Evolutionary conservation across 1,140 invertebrate genomes (phyloP), one percentile per base, ranked within the genome.

Genomic region (Tribolium madens): DNA sequence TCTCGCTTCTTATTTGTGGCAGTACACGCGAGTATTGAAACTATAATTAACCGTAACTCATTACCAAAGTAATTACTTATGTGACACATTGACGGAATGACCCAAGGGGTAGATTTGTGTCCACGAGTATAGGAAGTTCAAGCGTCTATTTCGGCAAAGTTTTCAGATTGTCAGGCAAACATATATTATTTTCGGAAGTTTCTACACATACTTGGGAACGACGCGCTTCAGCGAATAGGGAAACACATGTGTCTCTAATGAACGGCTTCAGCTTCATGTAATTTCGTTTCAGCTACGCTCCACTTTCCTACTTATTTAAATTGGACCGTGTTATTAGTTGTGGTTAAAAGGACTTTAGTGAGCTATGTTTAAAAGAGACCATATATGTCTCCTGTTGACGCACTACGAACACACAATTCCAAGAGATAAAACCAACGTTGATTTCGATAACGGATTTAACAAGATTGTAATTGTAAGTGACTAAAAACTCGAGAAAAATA

Each of bases 181-280:
- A 64, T 64, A 64, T 64, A 64, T 64, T 64, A 64, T 64, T 64
- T 64, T 64, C 57, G 9, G 57, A 64, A 64, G 57, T 64, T 64
- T 64, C n/a, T 33, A 12, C 57, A 64, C 57, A 64, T 64, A 64
- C 57, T 64, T 64, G 36, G 36, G n/a, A 42, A n/a, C 57, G 57
- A 26, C 57, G 57, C 57, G 57, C 26, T 64, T 64, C 57, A 33
- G 9, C 57, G 57, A 64, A 64, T 33, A 64, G 26, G 57, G 57
- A 64, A 64, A 64, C 57, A 64, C 57, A 64, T 64, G 57, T 64
- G 57, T 64, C 52, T 57, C 57, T 64, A 64, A 64, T 64, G 57
- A 64, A 64, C 57, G 57, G 57, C 57, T 64, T 64, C 26, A 33
- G 57, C 57, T 57, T 64, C 57, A 64, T 64, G 57, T 64, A 64